These are phyloP conservation scores for Platycnemis pennipes DNA, from an alignment of 2,888 invertebrate species.

Conservation along the genomic window DNA sequence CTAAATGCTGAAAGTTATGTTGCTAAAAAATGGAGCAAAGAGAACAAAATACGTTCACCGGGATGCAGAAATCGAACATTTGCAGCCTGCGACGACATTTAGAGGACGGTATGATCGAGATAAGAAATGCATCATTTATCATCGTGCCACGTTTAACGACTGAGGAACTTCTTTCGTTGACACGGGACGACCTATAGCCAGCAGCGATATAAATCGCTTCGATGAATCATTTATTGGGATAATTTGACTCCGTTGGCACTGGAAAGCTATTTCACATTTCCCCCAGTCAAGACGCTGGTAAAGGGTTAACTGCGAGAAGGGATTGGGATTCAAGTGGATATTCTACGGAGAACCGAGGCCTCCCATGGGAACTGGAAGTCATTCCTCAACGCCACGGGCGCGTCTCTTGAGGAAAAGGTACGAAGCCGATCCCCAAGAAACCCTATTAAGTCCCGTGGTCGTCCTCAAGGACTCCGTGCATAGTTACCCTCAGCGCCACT, in stretches of 20 bases:
- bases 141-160: not conserved
- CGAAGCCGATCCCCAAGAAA: slow-evolving; percentile 33
- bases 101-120: too few relatives aligned
- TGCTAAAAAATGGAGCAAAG: too few relatives aligned
- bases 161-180: not conserved
- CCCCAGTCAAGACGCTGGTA: not conserved
- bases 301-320: not conserved
- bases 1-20: too few relatives aligned
- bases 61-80: too few relatives aligned
- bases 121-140: too few relatives aligned
- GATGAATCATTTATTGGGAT: not conserved
- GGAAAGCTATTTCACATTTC: slow-evolving; percentile 2
- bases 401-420: not conserved
- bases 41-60: too few relatives aligned
- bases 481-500: not conserved
- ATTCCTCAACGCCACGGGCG: slow-evolving; percentile 37
- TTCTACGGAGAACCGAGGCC: not conserved
- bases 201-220: not conserved
- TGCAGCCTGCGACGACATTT: too few relatives aligned
- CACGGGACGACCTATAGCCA: not conserved
- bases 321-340: not conserved
- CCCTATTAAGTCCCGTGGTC: slow-evolving; percentile 37
- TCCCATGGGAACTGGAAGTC: slow-evolving; percentile 39
- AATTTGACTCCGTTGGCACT: not conserved
- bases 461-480: slow-evolving; percentile 33